A percentile compares a stretch with the other conserved stretches of the same genome.
These are phyloP conservation scores for Diabrotica balteata DNA, from an alignment of 2,888 invertebrate species.

Conservation along the genomic window DNA sequence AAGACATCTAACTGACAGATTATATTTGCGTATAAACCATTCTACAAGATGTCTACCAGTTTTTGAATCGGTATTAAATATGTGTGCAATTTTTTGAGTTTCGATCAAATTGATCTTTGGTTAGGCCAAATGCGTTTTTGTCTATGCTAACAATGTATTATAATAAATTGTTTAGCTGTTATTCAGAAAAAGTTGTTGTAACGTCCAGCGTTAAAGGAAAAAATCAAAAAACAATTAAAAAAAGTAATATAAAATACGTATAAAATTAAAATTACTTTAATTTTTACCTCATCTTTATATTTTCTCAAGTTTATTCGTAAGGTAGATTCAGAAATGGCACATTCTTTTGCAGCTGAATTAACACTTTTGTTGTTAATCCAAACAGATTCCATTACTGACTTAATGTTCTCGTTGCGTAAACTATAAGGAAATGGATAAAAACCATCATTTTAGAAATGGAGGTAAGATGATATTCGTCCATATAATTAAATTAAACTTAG, in stretches of 20 bases:
- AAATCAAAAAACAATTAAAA: conserved; percentile 10
- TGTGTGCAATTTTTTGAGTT: too few relatives aligned
- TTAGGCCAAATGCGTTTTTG: too few relatives aligned
- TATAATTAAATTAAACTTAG: conserved; percentile 1
- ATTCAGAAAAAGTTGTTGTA: neutral
- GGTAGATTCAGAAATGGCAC: conserved; percentile 9
- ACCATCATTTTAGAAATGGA: conserved; percentile 13
- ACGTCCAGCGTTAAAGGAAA: neutral
- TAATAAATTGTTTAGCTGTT: neutral
- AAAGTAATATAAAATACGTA: conserved; percentile 5
- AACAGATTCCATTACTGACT: conserved; percentile 18
- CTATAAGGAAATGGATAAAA: conserved; percentile 17
- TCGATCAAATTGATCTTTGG: too few relatives aligned
- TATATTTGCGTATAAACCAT: too few relatives aligned
- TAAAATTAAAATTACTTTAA: conserved; percentile 4
- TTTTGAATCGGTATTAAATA: too few relatives aligned
- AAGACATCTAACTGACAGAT: too few relatives aligned
- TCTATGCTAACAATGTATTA: too few relatives aligned
- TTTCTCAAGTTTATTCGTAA: conserved; percentile 16
- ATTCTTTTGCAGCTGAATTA: conserved; percentile 16
- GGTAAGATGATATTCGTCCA: conserved; percentile 10
- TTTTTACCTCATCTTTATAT: conserved; percentile 17
- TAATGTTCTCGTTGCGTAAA: conserved; percentile 12
- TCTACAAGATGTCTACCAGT: too few relatives aligned
- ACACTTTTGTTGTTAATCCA: conserved; percentile 15